A percentile compares a stretch with the other conserved stretches of the same genome.
Evolutionary conservation across 2,888 invertebrate species (phyloP).

Genomic region (Leucophenga montana): DNA sequence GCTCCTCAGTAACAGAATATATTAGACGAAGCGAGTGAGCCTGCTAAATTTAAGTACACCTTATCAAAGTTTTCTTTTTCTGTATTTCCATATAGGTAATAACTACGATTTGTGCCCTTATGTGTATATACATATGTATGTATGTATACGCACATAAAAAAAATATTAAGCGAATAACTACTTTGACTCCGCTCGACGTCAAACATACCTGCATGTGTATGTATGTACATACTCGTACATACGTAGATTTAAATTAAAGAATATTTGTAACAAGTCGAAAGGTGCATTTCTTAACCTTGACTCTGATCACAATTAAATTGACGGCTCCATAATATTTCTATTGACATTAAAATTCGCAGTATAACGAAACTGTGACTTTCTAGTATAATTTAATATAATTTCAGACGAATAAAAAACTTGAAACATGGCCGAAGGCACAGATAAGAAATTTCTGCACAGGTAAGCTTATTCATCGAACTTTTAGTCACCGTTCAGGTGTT

Average conservation of each 20-base stretch:
- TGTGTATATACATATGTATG: conserved; percentile 7
- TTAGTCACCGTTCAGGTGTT: no score
- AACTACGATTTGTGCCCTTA: neutral
- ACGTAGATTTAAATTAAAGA: conserved; percentile 1
- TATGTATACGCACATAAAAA: neutral
- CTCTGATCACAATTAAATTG: no score
- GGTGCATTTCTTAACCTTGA: no score
- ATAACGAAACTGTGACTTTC: no score
- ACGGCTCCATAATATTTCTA: no score
- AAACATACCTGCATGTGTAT: neutral
- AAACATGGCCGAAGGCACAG: no score
- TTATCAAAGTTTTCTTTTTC: neutral
- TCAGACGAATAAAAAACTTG: no score
- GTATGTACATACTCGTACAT: conserved; percentile 5
- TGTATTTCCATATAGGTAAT: neutral
- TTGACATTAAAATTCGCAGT: no score
- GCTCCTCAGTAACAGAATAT: neutral
- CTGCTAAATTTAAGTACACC: neutral
- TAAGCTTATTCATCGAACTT: no score
- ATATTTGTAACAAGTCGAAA: neutral
- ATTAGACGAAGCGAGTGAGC: neutral
- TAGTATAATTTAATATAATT: no score
- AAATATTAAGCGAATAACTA: neutral
- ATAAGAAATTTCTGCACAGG: no score
- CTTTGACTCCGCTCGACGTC: no score